A percentile compares a stretch with the other conserved stretches of the same genome.
Conservation (phyloP, 2,113 vertebrate species). For the Nothoprocta pentlandii region DNA sequence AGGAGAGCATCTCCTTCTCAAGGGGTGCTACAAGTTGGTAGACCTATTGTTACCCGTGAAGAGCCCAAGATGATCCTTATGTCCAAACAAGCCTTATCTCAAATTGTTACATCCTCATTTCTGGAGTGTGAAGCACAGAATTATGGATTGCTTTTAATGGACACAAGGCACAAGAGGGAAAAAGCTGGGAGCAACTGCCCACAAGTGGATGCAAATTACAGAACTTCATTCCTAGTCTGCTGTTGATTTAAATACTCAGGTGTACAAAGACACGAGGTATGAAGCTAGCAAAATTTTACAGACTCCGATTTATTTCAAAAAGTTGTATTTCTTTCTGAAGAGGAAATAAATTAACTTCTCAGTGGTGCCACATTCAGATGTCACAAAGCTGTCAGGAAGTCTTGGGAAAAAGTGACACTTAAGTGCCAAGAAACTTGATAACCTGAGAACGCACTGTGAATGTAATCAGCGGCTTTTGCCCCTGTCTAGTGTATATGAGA, state of each 20-base stretch:
- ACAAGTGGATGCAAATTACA: not conserved
- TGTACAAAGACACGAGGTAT: not conserved
- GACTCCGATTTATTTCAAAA: not conserved
- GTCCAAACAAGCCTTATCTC: too few relatives aligned
- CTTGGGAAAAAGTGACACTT: fast-evolving
- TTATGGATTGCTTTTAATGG: too few relatives aligned
- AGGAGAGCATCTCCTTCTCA: too few relatives aligned
- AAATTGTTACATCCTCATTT: too few relatives aligned
- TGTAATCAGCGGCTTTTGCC: not conserved
- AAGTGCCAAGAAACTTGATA: not conserved
- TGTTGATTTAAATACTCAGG: not conserved
- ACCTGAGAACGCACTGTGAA: not conserved
- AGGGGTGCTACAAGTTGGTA: too few relatives aligned
- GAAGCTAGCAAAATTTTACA: not conserved
- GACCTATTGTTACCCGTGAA: too few relatives aligned
- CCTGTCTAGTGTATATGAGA: not conserved
- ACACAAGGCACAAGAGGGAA: too few relatives aligned
- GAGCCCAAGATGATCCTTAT: too few relatives aligned
- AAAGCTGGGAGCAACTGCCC: too few relatives aligned
- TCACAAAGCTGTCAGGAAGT: not conserved
- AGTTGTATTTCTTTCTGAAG: not conserved
- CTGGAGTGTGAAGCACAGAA: too few relatives aligned
- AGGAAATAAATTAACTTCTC: not conserved
- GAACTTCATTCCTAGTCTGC: not conserved
- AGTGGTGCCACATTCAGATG: fast-evolving